Evolutionary conservation across 2,113 vertebrate genomes (phyloP).

Genomic region (Lamprotornis superbus): DNA sequence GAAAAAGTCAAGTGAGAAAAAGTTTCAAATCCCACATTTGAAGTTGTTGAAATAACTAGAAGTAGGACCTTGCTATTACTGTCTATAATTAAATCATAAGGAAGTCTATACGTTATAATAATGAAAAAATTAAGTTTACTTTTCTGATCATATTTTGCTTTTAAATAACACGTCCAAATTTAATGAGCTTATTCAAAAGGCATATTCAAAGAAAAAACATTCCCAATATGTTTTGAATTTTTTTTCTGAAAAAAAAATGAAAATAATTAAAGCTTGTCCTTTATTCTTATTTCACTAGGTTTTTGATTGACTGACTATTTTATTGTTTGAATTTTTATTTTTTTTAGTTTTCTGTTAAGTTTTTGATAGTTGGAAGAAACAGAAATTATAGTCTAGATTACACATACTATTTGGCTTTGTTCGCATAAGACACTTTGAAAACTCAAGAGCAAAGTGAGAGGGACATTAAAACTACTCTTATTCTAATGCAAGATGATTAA

Average conservation of each 20-base stretch:
- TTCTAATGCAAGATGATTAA: background rate
- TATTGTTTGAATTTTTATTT: background rate
- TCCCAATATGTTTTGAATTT: accelerated
- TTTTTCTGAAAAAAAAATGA: background rate
- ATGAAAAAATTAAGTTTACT: background rate
- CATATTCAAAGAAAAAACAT: background rate
- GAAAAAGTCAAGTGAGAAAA: background rate
- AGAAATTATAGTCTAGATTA: background rate
- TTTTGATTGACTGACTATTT: background rate
- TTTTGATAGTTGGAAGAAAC: background rate
- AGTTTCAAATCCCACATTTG: background rate
- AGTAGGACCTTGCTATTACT: conserved; percentile 25
- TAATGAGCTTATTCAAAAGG: background rate
- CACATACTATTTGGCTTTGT: background rate
- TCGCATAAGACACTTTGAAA: background rate
- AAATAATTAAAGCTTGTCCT: background rate
- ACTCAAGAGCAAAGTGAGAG: background rate
- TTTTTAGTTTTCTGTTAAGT: background rate
- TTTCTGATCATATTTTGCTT: conserved; percentile 26
- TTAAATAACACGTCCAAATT: background rate
- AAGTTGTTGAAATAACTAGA: conserved; percentile 41
- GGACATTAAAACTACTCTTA: background rate
- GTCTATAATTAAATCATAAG: conserved; percentile 2
- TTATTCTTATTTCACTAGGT: background rate
- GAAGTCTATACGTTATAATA: conserved; percentile 20